Evolutionary conservation across 2,113 vertebrate species (phyloP).

Genomic region (Garra rufa): DNA sequence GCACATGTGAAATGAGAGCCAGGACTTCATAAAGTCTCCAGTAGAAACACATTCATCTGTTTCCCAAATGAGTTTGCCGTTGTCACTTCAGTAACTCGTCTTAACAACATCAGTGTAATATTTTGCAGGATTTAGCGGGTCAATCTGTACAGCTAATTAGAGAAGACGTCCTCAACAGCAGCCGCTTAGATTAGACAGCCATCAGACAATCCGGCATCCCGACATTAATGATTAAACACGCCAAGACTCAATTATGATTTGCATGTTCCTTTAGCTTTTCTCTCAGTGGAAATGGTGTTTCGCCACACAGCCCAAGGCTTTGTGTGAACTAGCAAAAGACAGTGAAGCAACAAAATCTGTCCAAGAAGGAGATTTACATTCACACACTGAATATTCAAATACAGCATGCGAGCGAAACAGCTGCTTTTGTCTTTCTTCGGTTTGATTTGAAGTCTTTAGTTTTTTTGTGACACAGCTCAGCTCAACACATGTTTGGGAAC

Average conservation of each 20-base stretch:
- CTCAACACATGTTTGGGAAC: background rate
- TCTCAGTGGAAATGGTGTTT: slow-evolving; percentile 68
- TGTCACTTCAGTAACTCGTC: slow-evolving; percentile 33
- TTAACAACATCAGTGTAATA: slow-evolving; percentile 32
- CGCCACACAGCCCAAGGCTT: slow-evolving; percentile 69
- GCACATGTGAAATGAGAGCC: background rate
- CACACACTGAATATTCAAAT: background rate
- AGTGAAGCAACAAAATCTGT: slow-evolving; percentile 17
- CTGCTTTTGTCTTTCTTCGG: background rate
- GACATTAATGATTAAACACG: slow-evolving; percentile 75
- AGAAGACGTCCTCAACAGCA: slow-evolving; percentile 65
- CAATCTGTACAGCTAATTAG: slow-evolving; percentile 67
- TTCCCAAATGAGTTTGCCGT: slow-evolving; percentile 16
- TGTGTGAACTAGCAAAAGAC: slow-evolving; percentile 64
- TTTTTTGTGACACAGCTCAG: background rate
- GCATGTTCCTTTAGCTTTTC: slow-evolving; percentile 70
- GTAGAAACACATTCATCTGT: background rate
- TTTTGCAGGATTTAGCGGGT: slow-evolving; percentile 53
- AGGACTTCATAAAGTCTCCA: too few species aligned
- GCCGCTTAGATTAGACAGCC: slow-evolving; percentile 65
- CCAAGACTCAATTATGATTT: slow-evolving; percentile 74
- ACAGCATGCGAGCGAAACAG: background rate
- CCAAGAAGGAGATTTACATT: background rate
- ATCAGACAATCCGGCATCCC: slow-evolving; percentile 68
- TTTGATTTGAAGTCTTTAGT: background rate